These are phyloP conservation scores for Xiphydria camelus DNA, from an alignment of 2,888 invertebrate genomes.

Conservation along the genomic window DNA sequence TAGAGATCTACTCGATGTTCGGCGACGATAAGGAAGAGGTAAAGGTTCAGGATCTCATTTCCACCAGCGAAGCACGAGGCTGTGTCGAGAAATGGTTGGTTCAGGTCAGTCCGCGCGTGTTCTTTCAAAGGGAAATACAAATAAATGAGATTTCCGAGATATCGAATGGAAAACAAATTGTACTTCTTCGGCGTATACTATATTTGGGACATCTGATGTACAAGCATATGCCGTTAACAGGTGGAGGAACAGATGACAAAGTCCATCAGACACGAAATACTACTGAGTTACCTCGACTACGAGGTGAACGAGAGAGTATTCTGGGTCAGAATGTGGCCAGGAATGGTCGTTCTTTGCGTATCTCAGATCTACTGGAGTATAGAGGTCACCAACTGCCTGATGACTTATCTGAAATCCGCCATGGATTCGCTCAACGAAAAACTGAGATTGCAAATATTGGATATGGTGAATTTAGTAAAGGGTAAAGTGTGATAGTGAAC, in stretches of 20 bases:
- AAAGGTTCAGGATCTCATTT: conserved; percentile 65
- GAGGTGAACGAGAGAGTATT: conserved; percentile 62
- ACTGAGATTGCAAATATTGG: conserved; percentile 68
- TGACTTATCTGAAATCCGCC: conserved; percentile 62
- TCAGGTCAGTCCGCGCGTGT: conserved; percentile 55
- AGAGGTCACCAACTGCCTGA: conserved; percentile 73
- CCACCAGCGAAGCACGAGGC: conserved; percentile 74
- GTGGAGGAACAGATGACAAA: conserved; percentile 81
- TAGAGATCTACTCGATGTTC: conserved; percentile 77
- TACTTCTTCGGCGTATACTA: too few relatives aligned
- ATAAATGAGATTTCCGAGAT: too few relatives aligned
- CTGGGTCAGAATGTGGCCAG: conserved; percentile 81
- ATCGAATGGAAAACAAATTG: too few relatives aligned
- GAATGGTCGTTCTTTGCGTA: conserved; percentile 79
- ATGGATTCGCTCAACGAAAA: conserved; percentile 63
- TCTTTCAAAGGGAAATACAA: too few relatives aligned
- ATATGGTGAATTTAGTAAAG: conserved; percentile 74
- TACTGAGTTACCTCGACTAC: conserved; percentile 70
- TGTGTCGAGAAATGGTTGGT: conserved; percentile 87
- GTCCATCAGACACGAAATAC: conserved; percentile 71
- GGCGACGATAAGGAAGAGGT: conserved; percentile 78
- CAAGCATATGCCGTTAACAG: conserved; percentile 51
- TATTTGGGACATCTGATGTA: too few relatives aligned
- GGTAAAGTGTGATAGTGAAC: conserved; percentile 26
- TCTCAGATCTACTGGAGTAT: conserved; percentile 84